Conservation (phyloP, 2,113 vertebrate genomes). For the Tyrannus savana region DNA sequence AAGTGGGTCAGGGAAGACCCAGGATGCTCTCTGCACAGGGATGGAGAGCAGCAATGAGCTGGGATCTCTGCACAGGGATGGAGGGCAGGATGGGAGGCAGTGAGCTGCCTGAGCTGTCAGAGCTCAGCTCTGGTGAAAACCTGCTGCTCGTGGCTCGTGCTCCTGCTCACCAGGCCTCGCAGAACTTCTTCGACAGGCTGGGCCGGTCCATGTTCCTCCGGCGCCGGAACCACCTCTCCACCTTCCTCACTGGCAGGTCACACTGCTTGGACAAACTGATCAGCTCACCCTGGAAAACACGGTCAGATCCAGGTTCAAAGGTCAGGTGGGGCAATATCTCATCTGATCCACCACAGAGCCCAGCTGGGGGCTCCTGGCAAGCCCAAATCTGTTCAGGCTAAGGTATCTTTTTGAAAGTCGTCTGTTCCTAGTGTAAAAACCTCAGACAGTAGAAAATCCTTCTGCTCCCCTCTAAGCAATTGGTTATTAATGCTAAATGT, state of each 20-base stretch:
- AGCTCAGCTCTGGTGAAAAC: not conserved
- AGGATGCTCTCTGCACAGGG: not conserved
- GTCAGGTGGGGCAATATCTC: not conserved
- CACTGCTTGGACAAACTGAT: conserved; percentile 77
- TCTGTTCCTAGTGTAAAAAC: not conserved
- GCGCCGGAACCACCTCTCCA: conserved; percentile 86
- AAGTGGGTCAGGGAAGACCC: not conserved
- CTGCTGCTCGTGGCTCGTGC: not conserved
- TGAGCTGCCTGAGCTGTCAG: not conserved
- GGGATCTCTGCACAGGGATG: fast-evolving
- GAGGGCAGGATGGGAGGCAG: not conserved
- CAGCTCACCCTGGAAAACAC: conserved; percentile 61
- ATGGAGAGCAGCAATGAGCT: not conserved
- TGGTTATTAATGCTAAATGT: not conserved
- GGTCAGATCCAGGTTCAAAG: not conserved
- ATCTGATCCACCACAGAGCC: not conserved
- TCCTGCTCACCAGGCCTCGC: conserved; percentile 86
- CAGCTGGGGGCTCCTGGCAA: not conserved
- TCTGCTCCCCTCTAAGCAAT: not conserved
- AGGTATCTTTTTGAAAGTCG: not conserved
- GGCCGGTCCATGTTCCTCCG: conserved; percentile 85
- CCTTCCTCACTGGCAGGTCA: conserved; percentile 78
- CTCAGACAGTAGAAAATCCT: not conserved
- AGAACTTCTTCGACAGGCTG: conserved; percentile 87
- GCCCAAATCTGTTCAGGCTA: not conserved